Conservation (phyloP, 2,113 vertebrate species). For the Todiramphus saurophagus region DNA sequence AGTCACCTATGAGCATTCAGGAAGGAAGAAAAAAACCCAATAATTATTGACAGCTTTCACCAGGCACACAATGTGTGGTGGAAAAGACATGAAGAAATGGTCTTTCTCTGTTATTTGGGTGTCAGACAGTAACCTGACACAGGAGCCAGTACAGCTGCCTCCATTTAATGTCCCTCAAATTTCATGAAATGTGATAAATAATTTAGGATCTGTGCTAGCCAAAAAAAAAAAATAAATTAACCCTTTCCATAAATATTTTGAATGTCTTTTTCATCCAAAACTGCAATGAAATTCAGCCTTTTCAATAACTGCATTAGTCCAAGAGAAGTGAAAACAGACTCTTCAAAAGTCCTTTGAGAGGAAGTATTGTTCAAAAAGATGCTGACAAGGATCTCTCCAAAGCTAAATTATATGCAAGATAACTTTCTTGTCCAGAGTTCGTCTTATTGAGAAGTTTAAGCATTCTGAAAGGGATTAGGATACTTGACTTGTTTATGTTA, state of each 20-base stretch:
- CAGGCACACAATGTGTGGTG: conserved; percentile 34
- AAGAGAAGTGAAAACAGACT: neutral
- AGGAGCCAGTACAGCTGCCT: conserved; percentile 64
- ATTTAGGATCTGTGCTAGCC: neutral
- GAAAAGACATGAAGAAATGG: conserved; percentile 63
- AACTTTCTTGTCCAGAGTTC: conserved; percentile 34
- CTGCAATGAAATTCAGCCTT: neutral
- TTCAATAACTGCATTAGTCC: neutral
- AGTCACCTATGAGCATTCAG: conserved; percentile 59
- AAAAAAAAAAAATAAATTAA: neutral
- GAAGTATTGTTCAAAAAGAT: neutral
- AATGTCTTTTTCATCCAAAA: neutral
- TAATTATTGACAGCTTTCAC: conserved; percentile 62
- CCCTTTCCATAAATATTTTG: neutral
- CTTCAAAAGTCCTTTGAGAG: neutral
- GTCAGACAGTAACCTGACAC: conserved; percentile 67
- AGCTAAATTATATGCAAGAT: conserved; percentile 41
- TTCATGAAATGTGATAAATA: conserved; percentile 53
- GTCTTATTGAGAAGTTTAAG: neutral
- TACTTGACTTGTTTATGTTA: conserved; percentile 65
- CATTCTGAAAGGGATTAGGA: conserved; percentile 60
- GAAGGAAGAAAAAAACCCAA: conserved; percentile 27
- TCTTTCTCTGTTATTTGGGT: conserved; percentile 60
- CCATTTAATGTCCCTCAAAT: conserved; percentile 65
- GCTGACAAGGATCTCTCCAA: neutral